Percentiles rank a stretch among this genome's conserved stretches.
phyloP scores from a whole-genome alignment of 2,797 vertebrate species.

The Ficedula albicollis region DNA sequence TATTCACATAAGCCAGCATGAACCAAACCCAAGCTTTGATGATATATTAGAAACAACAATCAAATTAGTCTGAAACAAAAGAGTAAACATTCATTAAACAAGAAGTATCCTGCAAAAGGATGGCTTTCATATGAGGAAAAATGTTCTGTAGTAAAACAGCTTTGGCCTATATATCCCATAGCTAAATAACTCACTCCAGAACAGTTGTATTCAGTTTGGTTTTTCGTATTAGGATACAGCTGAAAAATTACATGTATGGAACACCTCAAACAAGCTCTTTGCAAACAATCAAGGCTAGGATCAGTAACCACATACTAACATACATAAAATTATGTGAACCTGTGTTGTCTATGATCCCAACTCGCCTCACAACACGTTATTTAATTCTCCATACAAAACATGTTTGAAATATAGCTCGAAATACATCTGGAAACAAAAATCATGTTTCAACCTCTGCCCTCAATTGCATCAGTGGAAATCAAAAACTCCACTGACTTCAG shows the following conservation, averaged over 20 bases:
- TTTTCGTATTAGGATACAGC: background rate
- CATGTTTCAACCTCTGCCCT: background rate
- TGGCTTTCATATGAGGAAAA: background rate
- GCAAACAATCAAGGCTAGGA: background rate
- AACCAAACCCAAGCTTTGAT: background rate
- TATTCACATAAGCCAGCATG: background rate
- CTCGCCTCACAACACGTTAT: background rate
- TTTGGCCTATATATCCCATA: background rate
- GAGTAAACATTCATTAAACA: background rate
- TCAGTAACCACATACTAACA: background rate
- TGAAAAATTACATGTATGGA: background rate
- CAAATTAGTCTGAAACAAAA: background rate
- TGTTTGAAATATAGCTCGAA: background rate
- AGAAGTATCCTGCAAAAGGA: background rate
- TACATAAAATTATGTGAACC: background rate
- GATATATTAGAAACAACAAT: background rate
- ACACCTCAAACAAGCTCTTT: background rate
- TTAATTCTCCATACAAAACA: background rate
- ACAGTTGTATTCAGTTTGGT: background rate
- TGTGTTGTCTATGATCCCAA: background rate
- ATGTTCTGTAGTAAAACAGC: background rate
- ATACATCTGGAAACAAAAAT: background rate
- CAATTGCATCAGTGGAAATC: background rate
- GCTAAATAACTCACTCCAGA: background rate
- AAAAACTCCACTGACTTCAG: background rate